Base-by-base conservation (phyloP, 2,797 vertebrate species). In the Nannoperca australis region DNA sequence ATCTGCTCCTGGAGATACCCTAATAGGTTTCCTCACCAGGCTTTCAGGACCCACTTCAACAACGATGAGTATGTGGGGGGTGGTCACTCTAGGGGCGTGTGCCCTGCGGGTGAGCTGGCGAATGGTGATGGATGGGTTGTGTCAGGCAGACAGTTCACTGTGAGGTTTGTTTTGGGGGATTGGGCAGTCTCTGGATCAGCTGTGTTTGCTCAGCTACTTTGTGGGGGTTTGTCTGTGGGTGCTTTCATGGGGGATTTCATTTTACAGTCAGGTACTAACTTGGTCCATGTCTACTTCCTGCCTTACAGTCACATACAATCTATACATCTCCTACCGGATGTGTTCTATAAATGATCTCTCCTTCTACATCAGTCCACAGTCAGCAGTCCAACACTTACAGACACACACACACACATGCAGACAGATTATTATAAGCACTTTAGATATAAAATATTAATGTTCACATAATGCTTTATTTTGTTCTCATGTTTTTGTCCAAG, bases 161-260 rank as follows among this genome's bases (percentile, higher is more conserved):
- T 68, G 44, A 50, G 49, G 49, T 67, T 27, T 75, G 55, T 20
- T 32, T 54, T 14, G 27, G 32, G 49, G 66, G 34, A 34, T 49
- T 15, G 18, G 58, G 36, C 38, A 36, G 53, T 34, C 67, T 56
- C 30, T 42, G 61, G 67, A 73, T 83, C 73, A 80, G 78, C 76
- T 79, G 42, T 10, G 10, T 84, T 79, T 74, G 51, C 42, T 78
- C 50, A 45, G 47, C 27, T 60, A 54, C 60, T 34, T 44, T 42
- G 34, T 36, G n/a, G 49, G 45, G 59, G 63, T 30, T 17, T 55
- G 40, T 65, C 56, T 18, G 30, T 40, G 17, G 22, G 20, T 50
- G 34, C 50, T 73, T 63, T 38, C 44, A 65, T 7, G n/a, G 18
- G 9, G 27, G 20, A 27, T 44, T 62, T 73, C 45, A 50, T 27